Conservation (phyloP, 1,140 invertebrate species). For the Cotesia chilonis region DNA sequence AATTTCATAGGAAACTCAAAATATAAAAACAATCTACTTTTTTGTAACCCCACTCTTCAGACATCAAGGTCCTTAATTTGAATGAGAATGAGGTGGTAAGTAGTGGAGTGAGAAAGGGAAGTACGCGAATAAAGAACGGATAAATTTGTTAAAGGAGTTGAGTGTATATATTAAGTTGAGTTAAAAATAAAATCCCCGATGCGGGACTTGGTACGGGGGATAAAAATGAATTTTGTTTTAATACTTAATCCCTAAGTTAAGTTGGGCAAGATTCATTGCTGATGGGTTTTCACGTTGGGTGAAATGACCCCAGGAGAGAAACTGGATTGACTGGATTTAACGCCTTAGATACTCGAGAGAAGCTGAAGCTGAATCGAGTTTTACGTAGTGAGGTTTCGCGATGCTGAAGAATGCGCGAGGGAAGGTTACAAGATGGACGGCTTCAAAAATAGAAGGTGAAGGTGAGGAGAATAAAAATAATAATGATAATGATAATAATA, state of each 20-base stretch:
- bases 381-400: constrained; percentile 12
- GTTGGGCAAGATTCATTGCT: constrained; percentile 14
- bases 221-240: too few relatives aligned
- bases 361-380: constrained; percentile 23
- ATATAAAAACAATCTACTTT: too few relatives aligned
- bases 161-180: too few relatives aligned
- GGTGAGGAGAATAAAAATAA: constrained; percentile 23
- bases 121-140: too few relatives aligned
- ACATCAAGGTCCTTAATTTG: too few relatives aligned
- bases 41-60: too few relatives aligned
- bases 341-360: constrained; percentile 7
- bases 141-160: too few relatives aligned
- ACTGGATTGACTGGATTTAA: constrained; percentile 56
- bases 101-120: too few relatives aligned
- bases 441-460: constrained; percentile 32
- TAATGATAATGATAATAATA: not conserved
- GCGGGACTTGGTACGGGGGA: too few relatives aligned
- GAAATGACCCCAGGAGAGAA: constrained; percentile 39
- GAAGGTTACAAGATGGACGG: constrained; percentile 18
- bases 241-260: not conserved
- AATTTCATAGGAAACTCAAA: too few relatives aligned
- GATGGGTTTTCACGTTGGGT: constrained; percentile 21
- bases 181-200: too few relatives aligned
- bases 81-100: too few relatives aligned
- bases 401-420: constrained; percentile 19